Base-by-base conservation (phyloP, 2,797 vertebrate species). In the Microctenopoma stevenorrisi region DNA sequence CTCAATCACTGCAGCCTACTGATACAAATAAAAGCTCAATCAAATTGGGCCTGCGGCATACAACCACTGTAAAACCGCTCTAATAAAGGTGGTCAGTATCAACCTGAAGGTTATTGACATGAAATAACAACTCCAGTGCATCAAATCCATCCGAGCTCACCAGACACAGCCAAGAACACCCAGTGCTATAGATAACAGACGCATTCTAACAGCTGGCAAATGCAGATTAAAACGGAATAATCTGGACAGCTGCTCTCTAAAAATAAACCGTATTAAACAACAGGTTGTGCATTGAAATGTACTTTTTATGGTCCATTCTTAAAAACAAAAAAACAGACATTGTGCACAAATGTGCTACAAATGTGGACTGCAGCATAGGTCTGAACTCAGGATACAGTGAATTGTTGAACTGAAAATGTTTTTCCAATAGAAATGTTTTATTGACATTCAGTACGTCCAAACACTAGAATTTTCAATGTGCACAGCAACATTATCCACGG, bases 181-280 rank as follows among this genome's bases (percentile, higher is more conserved):
- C 33, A 25, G 22, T 26, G 46, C 51, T 60, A 51, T 37, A n/a
- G 28, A 68, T 25, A 10, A 61, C 54, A 8, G 14, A 0, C 16
- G 1, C 0, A 2, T 51, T 26, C 51, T 44, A 62, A 71, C 61
- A 74, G 61, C 42, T 69, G 54, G 56, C 16, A 5, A 38, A 44
- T 8, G 37, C 50, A 10, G 35, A 40, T 47, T 44, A 33, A 64
- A 64, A 44, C 8, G 13, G 18, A 16, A 38, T 43, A 40, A 60
- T 64, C 42, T 65, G 78, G 38, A 71, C 73, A 64, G 48, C 62
- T 74, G 64, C 8, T 14, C 33, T 55, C 50, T 55, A 16, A 72
- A 70, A 65, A 71, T 54, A 44, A n/a, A 47, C 40, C 14, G 1
- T 14, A 22, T 51, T 60, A 68, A 76, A 49, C 18, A n/a, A 14